A percentile compares a stretch with the other conserved stretches of the same genome.
These are phyloP conservation scores for Procambarus clarkii DNA, from an alignment of 1,140 invertebrate species.

Conservation along the genomic window DNA sequence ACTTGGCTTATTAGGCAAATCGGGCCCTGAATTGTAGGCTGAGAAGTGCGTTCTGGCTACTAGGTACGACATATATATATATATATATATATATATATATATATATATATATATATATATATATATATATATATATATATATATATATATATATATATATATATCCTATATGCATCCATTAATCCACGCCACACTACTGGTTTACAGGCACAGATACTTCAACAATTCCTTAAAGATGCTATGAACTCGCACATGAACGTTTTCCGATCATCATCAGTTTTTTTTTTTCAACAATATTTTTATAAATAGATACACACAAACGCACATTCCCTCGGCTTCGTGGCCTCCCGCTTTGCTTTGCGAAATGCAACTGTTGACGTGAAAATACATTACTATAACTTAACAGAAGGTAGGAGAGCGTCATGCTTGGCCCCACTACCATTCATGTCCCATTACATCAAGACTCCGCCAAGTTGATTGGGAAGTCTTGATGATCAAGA, in stretches of 20 bases:
- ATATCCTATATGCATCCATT: background rate
- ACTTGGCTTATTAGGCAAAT: too few species aligned
- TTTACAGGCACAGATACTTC: background rate
- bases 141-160: conserved; percentile 42
- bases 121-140: conserved; percentile 37
- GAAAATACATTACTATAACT: conserved; percentile 54
- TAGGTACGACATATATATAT: too few species aligned
- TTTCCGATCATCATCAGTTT: too few species aligned
- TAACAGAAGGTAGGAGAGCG: conserved; percentile 36
- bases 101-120: conserved; percentile 28
- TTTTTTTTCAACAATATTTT: too few species aligned
- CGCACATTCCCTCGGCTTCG: conserved; percentile 12
- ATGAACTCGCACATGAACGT: too few species aligned
- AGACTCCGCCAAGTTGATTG: too few species aligned
- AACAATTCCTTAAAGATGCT: too few species aligned
- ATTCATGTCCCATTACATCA: background rate
- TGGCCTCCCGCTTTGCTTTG: conserved; percentile 10
- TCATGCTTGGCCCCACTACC: conserved; percentile 7
- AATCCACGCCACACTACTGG: background rate
- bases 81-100: conserved; percentile 36
- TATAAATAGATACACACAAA: conserved; percentile 10
- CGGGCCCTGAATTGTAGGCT: too few species aligned
- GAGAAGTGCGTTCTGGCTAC: too few species aligned
- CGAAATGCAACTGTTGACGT: conserved; percentile 27
- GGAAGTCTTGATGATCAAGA: too few species aligned